A percentile compares a stretch with the other conserved stretches of the same genome.
Evolutionary conservation across 1,140 invertebrate species (phyloP).

Genomic region (Leptinotarsa defecta): DNA sequence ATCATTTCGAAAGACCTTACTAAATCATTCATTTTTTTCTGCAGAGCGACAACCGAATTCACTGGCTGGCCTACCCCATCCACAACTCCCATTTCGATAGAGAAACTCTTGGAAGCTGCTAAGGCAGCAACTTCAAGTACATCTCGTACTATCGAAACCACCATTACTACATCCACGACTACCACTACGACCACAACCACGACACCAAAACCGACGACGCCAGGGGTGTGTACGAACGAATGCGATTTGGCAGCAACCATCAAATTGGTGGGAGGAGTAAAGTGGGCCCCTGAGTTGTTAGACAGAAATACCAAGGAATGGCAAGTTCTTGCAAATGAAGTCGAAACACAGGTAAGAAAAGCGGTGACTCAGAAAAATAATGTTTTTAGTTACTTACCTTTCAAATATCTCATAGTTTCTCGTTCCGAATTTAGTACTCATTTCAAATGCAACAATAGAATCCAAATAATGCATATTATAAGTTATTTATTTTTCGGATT

Average conservation of each 20-base stretch:
- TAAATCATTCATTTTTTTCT: conserved; percentile 36
- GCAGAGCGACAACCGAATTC: conserved; percentile 82
- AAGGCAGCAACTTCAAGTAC: conserved; percentile 64
- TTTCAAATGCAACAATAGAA: no score
- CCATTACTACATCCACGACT: conserved; percentile 67
- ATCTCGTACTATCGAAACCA: conserved; percentile 59
- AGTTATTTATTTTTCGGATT: no score
- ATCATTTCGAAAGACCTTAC: not conserved
- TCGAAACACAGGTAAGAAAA: conserved; percentile 70
- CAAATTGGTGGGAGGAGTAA: conserved; percentile 76
- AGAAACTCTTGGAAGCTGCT: conserved; percentile 76
- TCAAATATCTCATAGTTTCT: no score
- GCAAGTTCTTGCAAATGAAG: conserved; percentile 78
- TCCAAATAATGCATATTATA: no score
- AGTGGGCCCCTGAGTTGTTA: conserved; percentile 83
- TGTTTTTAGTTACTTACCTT: no score
- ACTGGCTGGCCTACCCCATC: conserved; percentile 86
- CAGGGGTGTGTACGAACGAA: conserved; percentile 76
- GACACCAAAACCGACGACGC: conserved; percentile 74
- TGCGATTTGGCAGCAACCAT: conserved; percentile 85
- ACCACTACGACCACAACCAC: conserved; percentile 79
- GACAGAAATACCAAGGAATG: conserved; percentile 86
- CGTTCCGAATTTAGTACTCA: no score
- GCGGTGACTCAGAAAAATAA: no score
- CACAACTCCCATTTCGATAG: conserved; percentile 82